These are phyloP conservation scores for Cricetomys ansorgei DNA, from an alignment of 2,113 vertebrate genomes.

Conservation along the genomic window DNA sequence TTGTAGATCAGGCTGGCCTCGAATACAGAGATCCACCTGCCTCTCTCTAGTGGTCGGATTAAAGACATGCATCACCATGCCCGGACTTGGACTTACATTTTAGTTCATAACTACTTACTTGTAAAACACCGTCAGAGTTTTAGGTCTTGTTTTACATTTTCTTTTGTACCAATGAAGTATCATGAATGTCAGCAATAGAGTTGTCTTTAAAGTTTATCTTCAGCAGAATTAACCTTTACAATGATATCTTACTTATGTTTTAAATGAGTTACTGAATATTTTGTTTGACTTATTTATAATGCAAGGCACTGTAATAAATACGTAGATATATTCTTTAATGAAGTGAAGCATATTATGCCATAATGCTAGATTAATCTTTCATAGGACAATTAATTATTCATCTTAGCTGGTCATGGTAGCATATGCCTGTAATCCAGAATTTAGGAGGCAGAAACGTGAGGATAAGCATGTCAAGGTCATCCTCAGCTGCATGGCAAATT, in stretches of 20 bases:
- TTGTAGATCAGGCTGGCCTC: too few relatives aligned
- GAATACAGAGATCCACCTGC: too few relatives aligned
- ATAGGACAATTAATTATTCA: background rate
- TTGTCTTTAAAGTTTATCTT: slow-evolving; percentile 33
- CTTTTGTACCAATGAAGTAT: background rate
- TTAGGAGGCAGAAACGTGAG: background rate
- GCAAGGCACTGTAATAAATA: background rate
- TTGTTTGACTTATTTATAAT: slow-evolving; percentile 37
- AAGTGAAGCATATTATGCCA: background rate
- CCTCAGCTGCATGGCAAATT: background rate
- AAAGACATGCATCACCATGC: too few relatives aligned
- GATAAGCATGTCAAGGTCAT: background rate
- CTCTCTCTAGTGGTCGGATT: too few relatives aligned
- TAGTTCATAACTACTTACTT: background rate
- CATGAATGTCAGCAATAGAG: background rate
- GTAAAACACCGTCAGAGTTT: background rate
- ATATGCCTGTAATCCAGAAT: background rate
- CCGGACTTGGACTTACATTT: too few relatives aligned
- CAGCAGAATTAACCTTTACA: background rate
- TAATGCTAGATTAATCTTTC: background rate
- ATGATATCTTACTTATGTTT: slow-evolving; percentile 4
- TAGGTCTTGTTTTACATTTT: background rate
- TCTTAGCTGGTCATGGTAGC: background rate
- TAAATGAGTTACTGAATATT: slow-evolving; percentile 23
- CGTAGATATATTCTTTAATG: background rate